Evolutionary conservation across 2,888 invertebrate genomes (phyloP), one percentile per base, ranked within the genome.

Genomic region (Neoitamus cyanurus): DNA sequence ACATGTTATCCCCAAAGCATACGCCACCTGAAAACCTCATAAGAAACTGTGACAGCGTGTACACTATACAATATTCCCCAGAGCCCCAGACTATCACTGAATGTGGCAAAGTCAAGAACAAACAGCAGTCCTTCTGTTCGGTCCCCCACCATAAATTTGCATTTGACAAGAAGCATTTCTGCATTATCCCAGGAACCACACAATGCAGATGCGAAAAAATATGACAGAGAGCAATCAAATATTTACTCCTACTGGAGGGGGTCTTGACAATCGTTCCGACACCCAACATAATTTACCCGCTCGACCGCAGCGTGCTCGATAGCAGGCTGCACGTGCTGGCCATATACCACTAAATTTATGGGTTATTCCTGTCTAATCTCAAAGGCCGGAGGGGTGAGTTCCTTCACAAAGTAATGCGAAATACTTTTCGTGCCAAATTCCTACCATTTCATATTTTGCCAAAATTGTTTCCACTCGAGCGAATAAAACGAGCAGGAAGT

Each of bases 291-390:
- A 58, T 58, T 58, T 25, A 58, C 20, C 25, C 58, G 58, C 58
- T 25, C 20, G 25, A 20, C 58, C 58, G 58, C 25, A 58, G 20
- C 58, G 20, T 58, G 42, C 42, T n/a, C n/a, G n/a, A 13, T 5
- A 58, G 7, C 58, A 15, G 58, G 9, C 58, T 58, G 58, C 58
- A 58, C 58, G 58, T 58, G 58, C 15, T 25, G 25, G 58, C 58
- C 58, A 58, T 58, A 58, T 58, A 58, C 58, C 58, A 58, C 58
- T 20, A 58, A 58, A 58, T 58, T 58, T 58, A 58, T 58, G 58
- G 20, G 58, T 9, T 58, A 58, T 58, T 58, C 25, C 58, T 58
- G 58, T 58, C 58, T 58, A 58, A 58, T 58, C 58, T 25, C 58
- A 58, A 25, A 20, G 3, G 25, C 25, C 58, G 20, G 7, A 20